phyloP scores from a whole-genome alignment of 2,888 invertebrate genomes.

The Patella depressa region DNA sequence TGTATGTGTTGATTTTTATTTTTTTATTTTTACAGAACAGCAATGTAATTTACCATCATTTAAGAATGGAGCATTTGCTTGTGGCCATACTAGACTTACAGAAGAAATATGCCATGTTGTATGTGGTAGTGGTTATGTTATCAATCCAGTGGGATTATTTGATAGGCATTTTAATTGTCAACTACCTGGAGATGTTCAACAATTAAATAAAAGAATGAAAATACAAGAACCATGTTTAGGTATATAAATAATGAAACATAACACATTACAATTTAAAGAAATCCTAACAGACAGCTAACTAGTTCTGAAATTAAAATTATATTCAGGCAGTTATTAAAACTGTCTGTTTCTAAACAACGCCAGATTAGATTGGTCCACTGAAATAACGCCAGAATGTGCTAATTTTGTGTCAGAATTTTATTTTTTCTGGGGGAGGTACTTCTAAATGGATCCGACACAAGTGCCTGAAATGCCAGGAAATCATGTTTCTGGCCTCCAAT shows the following conservation, averaged over 20 bases:
- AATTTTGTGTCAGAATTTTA: no score
- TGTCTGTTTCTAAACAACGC: no score
- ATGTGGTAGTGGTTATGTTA: constrained; percentile 49
- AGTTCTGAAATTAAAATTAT: no score
- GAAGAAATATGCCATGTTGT: constrained; percentile 45
- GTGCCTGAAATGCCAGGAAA: no score
- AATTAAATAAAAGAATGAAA: constrained; percentile 44
- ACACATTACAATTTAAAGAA: no score
- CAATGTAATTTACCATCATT: constrained; percentile 53
- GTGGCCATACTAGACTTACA: constrained; percentile 40
- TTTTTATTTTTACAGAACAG: constrained; percentile 40
- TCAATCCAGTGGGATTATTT: constrained; percentile 54
- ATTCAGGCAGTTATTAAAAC: no score
- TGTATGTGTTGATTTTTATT: not conserved
- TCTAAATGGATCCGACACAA: no score
- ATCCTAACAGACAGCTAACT: no score
- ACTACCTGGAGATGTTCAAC: constrained; percentile 44
- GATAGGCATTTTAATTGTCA: constrained; percentile 50
- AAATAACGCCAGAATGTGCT: no score
- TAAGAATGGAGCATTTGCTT: constrained; percentile 53
- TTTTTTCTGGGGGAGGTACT: no score
- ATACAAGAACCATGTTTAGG: constrained; percentile 53
- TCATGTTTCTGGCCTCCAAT: no score
- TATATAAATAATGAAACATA: constrained; percentile 33
- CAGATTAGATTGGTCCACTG: no score